Evolutionary conservation across 2,797 vertebrate genomes (phyloP).

Genomic region (Vultur gryphus): DNA sequence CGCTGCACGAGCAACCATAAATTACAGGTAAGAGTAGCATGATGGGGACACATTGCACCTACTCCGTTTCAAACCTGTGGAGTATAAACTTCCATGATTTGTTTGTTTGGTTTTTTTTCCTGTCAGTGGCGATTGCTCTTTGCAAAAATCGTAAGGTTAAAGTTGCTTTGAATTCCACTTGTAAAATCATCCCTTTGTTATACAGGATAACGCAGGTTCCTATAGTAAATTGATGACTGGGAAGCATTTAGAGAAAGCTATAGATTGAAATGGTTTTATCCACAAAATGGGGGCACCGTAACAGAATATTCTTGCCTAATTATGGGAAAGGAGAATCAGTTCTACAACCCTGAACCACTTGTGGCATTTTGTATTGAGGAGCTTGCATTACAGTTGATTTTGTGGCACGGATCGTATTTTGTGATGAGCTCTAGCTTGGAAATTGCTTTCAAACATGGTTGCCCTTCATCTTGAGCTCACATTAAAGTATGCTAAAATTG

Average conservation of each 20-base stretch:
- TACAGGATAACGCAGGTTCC: background rate
- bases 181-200: background rate
- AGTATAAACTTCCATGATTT: background rate
- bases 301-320: background rate
- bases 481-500: background rate
- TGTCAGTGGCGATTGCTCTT: background rate
- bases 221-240: background rate
- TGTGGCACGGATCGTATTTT: rapidly evolving
- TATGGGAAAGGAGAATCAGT: background rate
- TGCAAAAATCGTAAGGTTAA: rapidly evolving
- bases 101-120: background rate
- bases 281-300: background rate
- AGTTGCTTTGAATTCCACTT: background rate
- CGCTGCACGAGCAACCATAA: conserved; percentile 78
- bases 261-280: background rate
- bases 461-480: background rate
- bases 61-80: background rate
- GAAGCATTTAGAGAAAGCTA: background rate
- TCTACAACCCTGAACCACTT: background rate
- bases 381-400: background rate
- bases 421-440: background rate
- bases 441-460: background rate
- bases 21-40: conserved; percentile 78
- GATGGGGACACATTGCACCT: rapidly evolving
- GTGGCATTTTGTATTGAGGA: background rate